Evolutionary conservation across 2,888 invertebrate genomes (phyloP).

Genomic region (Clunio marinus): DNA sequence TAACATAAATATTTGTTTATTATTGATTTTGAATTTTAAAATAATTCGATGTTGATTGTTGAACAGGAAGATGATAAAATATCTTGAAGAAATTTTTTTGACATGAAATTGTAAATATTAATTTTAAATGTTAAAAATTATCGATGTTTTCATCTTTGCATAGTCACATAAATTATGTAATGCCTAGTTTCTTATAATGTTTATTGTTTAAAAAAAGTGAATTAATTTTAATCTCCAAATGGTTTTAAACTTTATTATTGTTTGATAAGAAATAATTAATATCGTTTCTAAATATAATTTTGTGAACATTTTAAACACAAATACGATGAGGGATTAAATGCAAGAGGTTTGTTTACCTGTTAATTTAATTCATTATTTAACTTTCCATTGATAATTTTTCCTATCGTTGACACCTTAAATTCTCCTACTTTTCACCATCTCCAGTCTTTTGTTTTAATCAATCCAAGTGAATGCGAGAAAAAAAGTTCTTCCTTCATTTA

Average conservation of each 20-base stretch:
- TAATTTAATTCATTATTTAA: constrained; percentile 33
- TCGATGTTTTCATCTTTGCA: too few relatives aligned
- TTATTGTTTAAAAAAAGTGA: too few relatives aligned
- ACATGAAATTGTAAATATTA: too few relatives aligned
- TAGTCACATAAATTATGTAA: too few relatives aligned
- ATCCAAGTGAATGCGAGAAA: too few relatives aligned
- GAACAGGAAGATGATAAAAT: too few relatives aligned
- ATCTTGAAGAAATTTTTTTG: too few relatives aligned
- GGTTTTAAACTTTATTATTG: constrained; percentile 13
- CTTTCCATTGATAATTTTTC: constrained; percentile 4
- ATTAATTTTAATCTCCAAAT: background rate
- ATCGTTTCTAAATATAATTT: constrained; percentile 37
- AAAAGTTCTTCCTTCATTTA: too few relatives aligned
- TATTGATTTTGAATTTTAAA: background rate
- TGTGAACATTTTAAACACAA: constrained; percentile 37
- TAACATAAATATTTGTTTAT: background rate
- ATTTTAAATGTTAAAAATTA: too few relatives aligned
- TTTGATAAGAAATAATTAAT: constrained; percentile 37
- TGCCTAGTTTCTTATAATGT: too few relatives aligned
- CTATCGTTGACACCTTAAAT: background rate
- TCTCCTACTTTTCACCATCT: background rate
- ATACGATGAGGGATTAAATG: constrained; percentile 38
- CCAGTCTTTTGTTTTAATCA: background rate
- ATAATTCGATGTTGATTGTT: background rate
- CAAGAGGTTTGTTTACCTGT: constrained; percentile 38